phyloP scores from a whole-genome alignment of 2,113 vertebrate species.

The Eonycteris spelaea region DNA sequence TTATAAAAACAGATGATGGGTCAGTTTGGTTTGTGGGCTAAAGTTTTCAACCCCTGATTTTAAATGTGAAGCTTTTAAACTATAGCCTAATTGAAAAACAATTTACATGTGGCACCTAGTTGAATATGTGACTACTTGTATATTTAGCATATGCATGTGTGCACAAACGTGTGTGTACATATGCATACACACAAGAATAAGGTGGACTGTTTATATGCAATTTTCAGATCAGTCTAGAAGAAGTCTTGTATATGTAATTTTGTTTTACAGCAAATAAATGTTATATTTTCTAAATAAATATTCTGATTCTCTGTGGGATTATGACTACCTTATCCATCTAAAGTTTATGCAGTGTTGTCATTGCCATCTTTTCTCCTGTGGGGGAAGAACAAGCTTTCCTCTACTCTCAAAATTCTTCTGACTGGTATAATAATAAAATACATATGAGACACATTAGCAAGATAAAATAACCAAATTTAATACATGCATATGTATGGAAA shows the following conservation, averaged over 20 bases:
- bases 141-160: neutral
- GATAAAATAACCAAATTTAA: neutral
- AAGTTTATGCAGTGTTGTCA: constrained; percentile 13
- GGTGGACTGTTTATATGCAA: neutral
- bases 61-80: neutral
- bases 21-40: neutral
- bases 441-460: neutral
- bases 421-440: neutral
- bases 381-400: neutral
- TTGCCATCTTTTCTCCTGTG: constrained; percentile 27
- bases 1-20: constrained; percentile 6
- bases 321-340: neutral
- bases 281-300: constrained; percentile 37
- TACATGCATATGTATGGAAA: neutral
- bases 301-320: neutral
- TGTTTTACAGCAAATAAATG: constrained; percentile 15
- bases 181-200: neutral
- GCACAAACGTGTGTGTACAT: neutral
- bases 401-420: neutral
- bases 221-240: neutral
- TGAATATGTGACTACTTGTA: neutral
- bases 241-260: constrained; percentile 8
- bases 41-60: constrained; percentile 17
- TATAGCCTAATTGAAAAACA: neutral
- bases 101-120: neutral